Evolutionary conservation across 2,797 vertebrate genomes (phyloP), one percentile per base, ranked within the genome.

Genomic region (Rhinoraja longicauda): DNA sequence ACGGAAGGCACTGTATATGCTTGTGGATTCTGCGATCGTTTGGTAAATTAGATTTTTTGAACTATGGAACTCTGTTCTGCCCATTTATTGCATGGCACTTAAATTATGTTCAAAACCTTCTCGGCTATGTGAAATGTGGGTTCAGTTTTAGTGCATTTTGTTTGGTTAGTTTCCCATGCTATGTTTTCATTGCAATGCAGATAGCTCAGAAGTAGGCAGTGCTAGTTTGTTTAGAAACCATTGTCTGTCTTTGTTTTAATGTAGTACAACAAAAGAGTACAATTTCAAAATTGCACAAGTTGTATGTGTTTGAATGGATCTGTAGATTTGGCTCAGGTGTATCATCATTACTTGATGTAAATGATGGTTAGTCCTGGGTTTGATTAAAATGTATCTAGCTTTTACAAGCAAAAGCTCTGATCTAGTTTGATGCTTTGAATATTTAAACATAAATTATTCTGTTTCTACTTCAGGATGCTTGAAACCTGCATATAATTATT

Each of bases 11-110:
- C n/a, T n/a, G n/a, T n/a, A 36, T 73, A 73, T 73, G 70, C 32
- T 91, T 91, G 36, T 32, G 90, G 32, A 1, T 93, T n/a, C 53
- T 73, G 29, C 57, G 32, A 53, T 93, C 5, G 76, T 93, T 59
- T 93, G 95, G 95, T 96, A 29, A 91, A 59, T 45, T 70, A 75
- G 72, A 75, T n/a, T 67, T 86, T 21, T 15, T 29, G 64, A 21
- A 62, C 39, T 72, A 72, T n/a, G 19, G 64, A 45, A 67, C 5
- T 17, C 10, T n/a, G 21, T 8, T 75, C 15, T 92, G 90, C 5
- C 26, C 29, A 39, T 75, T 92, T 90, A 9, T 64, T 36, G 64
- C 12, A 19, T 15, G 53, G 70, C 36, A 91, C 17, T 57, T 75
- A 57, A n/a, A n/a, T 92, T 53, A 53, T 3, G 26, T 92, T 53